A percentile compares a stretch with the other conserved stretches of the same genome.
phyloP scores from a whole-genome alignment of 2,113 vertebrate genomes.

The rabbit (Oryctolagus cuniculus) region DNA sequence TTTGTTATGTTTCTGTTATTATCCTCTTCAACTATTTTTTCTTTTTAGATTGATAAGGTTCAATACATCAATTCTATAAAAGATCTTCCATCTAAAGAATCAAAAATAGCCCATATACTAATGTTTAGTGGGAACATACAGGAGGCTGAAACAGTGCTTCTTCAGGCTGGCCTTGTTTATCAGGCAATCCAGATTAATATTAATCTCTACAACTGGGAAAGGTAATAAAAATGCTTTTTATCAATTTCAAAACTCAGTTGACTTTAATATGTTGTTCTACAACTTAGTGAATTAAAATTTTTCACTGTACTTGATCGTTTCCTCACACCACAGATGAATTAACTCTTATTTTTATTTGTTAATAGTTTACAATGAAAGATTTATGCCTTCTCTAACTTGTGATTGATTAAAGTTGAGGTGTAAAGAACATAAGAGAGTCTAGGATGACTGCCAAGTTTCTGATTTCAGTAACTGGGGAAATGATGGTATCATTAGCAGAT shows the following conservation, averaged over 20 bases:
- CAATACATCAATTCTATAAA: conserved; percentile 96
- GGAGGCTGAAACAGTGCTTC: conserved; percentile 93
- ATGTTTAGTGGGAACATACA: conserved; percentile 95
- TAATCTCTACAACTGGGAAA: conserved; percentile 97
- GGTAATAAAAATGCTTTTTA: conserved; percentile 87
- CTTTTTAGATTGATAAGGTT: conserved; percentile 94
- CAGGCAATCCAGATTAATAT: conserved; percentile 97
- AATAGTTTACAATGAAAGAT: conserved; percentile 48
- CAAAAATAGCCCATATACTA: conserved; percentile 93
- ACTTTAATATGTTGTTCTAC: conserved; percentile 43
- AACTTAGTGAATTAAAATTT: conserved; percentile 55
- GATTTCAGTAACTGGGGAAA: conserved; percentile 10
- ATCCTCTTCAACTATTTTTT: not conserved
- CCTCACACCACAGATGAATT: not conserved
- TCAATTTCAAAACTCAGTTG: conserved; percentile 28
- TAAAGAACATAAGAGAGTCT: conserved; percentile 52
- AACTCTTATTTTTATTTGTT: conserved; percentile 47
- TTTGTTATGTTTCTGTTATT: conserved; percentile 18
- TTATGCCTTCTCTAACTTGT: not conserved
- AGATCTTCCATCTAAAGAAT: conserved; percentile 96
- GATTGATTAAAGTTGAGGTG: not conserved
- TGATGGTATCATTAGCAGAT: not conserved
- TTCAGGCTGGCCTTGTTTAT: conserved; percentile 95
- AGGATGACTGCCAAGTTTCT: conserved; percentile 43
- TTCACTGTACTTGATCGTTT: conserved; percentile 31